These are phyloP conservation scores for Eurytemora carolleeae DNA, from an alignment of 1,140 invertebrate species.

Conservation along the genomic window DNA sequence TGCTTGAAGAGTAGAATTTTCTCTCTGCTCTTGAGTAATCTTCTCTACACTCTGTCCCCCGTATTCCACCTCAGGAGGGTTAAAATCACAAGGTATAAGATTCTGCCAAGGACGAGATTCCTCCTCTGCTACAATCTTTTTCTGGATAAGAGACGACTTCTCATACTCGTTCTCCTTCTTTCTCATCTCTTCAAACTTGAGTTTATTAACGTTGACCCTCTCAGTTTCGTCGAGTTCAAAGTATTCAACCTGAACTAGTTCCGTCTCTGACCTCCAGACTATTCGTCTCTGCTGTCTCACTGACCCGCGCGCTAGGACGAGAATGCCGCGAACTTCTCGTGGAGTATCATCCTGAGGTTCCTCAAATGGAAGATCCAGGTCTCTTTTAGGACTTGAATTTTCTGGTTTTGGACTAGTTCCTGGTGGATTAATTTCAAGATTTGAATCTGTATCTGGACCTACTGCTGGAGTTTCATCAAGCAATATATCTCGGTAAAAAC, in stretches of 20 bases:
- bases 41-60: background rate
- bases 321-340: conserved; percentile 9
- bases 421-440: background rate
- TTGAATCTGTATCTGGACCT: background rate
- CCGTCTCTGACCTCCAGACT: conserved; percentile 3
- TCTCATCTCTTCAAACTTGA: conserved; percentile 12
- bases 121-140: background rate
- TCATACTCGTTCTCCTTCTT: conserved; percentile 6
- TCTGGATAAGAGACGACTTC: conserved; percentile 1
- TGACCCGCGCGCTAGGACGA: conserved; percentile 4
- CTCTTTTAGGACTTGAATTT: background rate
- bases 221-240: conserved; percentile 14
- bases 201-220: conserved; percentile 14
- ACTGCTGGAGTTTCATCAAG: background rate
- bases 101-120: background rate
- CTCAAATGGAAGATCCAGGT: conserved; percentile 7
- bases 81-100: background rate
- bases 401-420: background rate
- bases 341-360: conserved; percentile 2
- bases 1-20: background rate
- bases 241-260: conserved; percentile 8
- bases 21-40: background rate
- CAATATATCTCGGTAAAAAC: conserved; percentile 12
- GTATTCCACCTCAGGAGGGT: background rate
- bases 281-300: background rate